Percentiles rank a stretch among this genome's conserved stretches.
Evolutionary conservation across 2,113 vertebrate genomes (phyloP).

Genomic region (Limnothrissa miodon): DNA sequence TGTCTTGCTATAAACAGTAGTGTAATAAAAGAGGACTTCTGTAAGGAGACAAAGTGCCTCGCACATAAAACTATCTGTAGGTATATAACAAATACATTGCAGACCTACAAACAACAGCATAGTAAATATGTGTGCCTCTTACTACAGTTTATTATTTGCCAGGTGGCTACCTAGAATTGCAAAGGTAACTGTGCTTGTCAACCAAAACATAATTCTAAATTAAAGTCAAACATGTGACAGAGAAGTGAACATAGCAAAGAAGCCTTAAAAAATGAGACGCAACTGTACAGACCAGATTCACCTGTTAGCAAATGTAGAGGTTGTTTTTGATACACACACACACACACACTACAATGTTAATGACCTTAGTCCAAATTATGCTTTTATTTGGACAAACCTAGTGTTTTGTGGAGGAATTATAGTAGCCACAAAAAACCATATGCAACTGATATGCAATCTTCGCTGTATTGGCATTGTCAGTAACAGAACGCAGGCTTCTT

Average conservation of each 20-base stretch:
- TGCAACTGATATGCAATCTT: neutral
- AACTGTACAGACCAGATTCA: neutral
- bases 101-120: conserved; percentile 16
- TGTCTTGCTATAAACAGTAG: neutral
- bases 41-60: neutral
- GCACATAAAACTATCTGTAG: conserved; percentile 39
- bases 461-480: neutral
- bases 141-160: neutral
- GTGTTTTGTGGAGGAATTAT: neutral
- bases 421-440: neutral
- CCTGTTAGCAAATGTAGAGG: neutral
- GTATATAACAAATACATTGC: neutral
- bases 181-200: conserved; percentile 11
- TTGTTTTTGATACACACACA: neutral
- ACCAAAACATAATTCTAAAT: neutral
- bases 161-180: neutral
- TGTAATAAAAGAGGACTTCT: neutral
- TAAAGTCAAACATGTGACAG: neutral
- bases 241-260: neutral
- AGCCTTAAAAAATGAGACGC: neutral
- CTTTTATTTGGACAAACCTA: neutral
- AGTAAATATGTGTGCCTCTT: neutral
- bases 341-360: neutral
- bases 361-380: neutral
- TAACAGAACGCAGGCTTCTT: neutral